Evolutionary conservation across 2,888 invertebrate species (phyloP).

Genomic region (Eupithecia insigniata): DNA sequence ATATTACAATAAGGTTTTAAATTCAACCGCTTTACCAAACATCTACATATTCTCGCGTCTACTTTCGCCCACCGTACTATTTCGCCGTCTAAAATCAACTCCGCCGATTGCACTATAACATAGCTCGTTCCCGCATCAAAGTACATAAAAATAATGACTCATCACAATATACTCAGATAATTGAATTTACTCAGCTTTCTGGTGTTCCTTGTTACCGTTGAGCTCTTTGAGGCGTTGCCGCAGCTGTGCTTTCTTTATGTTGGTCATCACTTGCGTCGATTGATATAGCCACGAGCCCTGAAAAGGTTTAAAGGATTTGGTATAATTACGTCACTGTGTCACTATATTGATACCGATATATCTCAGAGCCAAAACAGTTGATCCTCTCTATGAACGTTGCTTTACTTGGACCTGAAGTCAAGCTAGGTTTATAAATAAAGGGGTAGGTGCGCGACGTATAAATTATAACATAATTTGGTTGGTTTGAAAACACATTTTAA

Average conservation of each 20-base stretch:
- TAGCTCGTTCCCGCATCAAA: slow-evolving; percentile 38
- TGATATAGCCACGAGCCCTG: slow-evolving; percentile 96
- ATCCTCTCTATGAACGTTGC: not conserved
- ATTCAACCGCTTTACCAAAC: not conserved
- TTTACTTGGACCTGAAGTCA: not conserved
- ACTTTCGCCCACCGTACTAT: not conserved
- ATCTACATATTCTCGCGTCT: not conserved
- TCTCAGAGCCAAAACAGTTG: not conserved
- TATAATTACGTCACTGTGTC: not conserved
- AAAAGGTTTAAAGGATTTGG: slow-evolving; percentile 48
- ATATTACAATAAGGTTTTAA: not conserved
- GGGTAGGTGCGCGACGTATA: not conserved
- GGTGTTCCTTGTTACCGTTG: slow-evolving; percentile 69
- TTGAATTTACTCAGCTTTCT: slow-evolving; percentile 70
- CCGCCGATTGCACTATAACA: slow-evolving; percentile 15
- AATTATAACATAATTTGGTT: not conserved
- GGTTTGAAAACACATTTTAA: too few relatives aligned
- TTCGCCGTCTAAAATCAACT: slow-evolving; percentile 15
- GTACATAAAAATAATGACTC: slow-evolving; percentile 56
- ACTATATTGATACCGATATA: not conserved
- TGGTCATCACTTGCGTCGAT: slow-evolving; percentile 94
- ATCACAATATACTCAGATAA: slow-evolving; percentile 54
- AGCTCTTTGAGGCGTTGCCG: slow-evolving; percentile 87
- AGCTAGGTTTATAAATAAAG: not conserved
- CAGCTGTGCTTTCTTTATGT: slow-evolving; percentile 91